A percentile compares a stretch with the other conserved stretches of the same genome.
Conservation (phyloP, 2,888 invertebrate species). For the Ametastegia equiseti region DNA sequence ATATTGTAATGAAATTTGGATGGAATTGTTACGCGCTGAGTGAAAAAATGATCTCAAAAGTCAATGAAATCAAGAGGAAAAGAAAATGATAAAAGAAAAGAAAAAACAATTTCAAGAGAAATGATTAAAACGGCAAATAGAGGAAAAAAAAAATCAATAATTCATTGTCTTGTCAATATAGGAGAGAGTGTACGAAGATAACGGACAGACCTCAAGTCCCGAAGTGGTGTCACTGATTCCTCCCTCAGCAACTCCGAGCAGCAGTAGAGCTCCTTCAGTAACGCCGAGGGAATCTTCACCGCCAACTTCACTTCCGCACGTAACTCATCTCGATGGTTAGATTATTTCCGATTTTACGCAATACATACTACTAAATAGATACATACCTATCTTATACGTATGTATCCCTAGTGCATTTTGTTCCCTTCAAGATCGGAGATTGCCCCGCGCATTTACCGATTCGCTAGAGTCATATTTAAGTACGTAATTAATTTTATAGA, state of each 20-base stretch:
- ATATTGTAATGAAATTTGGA: slow-evolving; percentile 5
- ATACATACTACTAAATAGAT: background rate
- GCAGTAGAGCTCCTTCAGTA: slow-evolving; percentile 77
- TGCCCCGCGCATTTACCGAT: background rate
- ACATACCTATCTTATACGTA: background rate
- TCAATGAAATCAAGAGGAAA: slow-evolving; percentile 20
- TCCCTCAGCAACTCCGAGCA: slow-evolving; percentile 79
- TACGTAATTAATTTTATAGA: background rate
- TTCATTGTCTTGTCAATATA: slow-evolving; percentile 66
- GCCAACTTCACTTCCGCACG: slow-evolving; percentile 79
- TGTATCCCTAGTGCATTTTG: background rate
- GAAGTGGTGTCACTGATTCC: slow-evolving; percentile 85
- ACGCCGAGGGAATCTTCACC: slow-evolving; percentile 78
- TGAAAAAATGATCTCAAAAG: slow-evolving; percentile 22
- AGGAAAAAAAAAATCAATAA: slow-evolving; percentile 63
- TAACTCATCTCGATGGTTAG: slow-evolving; percentile 59
- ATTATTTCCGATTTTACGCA: slow-evolving; percentile 30
- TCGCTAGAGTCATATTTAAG: background rate
- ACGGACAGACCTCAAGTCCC: slow-evolving; percentile 77
- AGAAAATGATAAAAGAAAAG: background rate
- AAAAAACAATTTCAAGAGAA: slow-evolving; percentile 9
- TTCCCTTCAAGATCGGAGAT: background rate
- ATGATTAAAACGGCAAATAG: slow-evolving; percentile 50
- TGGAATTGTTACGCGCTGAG: slow-evolving; percentile 29
- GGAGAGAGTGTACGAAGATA: slow-evolving; percentile 72